phyloP scores from a whole-genome alignment of 2,797 vertebrate genomes.

The Epinephelus malabaricus region DNA sequence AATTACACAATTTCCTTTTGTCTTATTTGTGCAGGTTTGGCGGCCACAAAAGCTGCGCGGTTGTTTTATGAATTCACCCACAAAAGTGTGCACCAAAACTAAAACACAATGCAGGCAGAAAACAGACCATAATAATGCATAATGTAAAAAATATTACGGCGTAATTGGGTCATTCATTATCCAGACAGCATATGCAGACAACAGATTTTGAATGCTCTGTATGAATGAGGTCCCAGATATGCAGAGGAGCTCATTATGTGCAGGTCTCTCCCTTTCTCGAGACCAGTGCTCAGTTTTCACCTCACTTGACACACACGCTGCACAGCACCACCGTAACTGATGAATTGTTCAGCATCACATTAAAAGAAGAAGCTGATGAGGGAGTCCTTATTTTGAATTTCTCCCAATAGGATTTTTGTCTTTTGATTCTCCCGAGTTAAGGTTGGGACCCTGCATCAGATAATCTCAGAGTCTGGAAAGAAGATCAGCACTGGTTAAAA shows the following conservation, averaged over 20 bases:
- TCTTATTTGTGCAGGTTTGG: no score
- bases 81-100: neutral
- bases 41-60: no score
- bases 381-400: slow-evolving; percentile 1
- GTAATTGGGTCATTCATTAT: slow-evolving; percentile 34
- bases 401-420: neutral
- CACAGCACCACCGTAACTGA: slow-evolving; percentile 40
- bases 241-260: slow-evolving; percentile 54
- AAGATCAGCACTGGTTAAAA: slow-evolving; percentile 10
- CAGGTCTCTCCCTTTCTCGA: slow-evolving; percentile 21
- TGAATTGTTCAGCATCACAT: slow-evolving; percentile 39
- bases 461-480: slow-evolving; percentile 1
- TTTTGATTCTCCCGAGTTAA: slow-evolving; percentile 29
- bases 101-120: neutral
- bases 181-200: slow-evolving; percentile 3
- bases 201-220: slow-evolving; percentile 16
- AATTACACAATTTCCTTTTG: no score
- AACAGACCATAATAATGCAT: neutral
- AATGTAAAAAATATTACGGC: slow-evolving; percentile 23
- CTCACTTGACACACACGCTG: slow-evolving; percentile 37
- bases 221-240: slow-evolving; percentile 39
- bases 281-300: slow-evolving; percentile 37
- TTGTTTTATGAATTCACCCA: no score
- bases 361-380: slow-evolving; percentile 28
- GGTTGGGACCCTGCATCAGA: neutral